Evolutionary conservation across 2,113 vertebrate genomes (phyloP), one percentile per base, ranked within the genome.

Genomic region (Dicaeum eximium): DNA sequence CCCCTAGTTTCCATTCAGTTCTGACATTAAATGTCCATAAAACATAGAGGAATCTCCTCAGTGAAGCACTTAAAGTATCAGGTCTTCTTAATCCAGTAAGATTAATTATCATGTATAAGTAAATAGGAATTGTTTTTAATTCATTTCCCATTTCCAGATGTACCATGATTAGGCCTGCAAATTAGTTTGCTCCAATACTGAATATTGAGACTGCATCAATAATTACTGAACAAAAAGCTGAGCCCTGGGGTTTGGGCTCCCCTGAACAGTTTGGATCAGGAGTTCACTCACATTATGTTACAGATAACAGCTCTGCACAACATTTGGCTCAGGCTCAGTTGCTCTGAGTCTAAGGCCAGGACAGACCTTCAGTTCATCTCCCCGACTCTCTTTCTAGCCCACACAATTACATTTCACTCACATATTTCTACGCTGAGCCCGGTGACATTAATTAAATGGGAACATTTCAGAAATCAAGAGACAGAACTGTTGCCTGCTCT

Each of bases 381-480:
- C 79, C 89, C 2, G 0, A 74, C 81, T 92, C 70, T 70, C 22
- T 92, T 89, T 42, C 66, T 89, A 70, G 91, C 85, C 95, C 67
- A 51, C 75, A 57, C 40, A 93, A 92, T 94, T 94, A n/a, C 54
- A 94, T 85, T 95, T 94, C 82, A 72, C 79, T 96, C 80, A 90
- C 64, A 96, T 86, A 90, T 58, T 84, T 89, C 88, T 48, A 66
- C 10, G 17, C 47, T 60, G 64, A 94, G 88, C 72, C 86, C 6
- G 7, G 86, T 92, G 89, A 95, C 86, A 87, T 93, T 95, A 95
- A 96, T 95, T 94, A 96, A 94, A 92, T 71, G 86, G 87, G 69
- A 95, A 71, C 64, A 64, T 92, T 92, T 95, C 80, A 96, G 92
- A 95, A 96, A 93, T 66, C 82, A 51, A 58, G 92, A 92, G 88